These are phyloP conservation scores for Acleris cristana DNA, from an alignment of 2,888 invertebrate genomes.

Conservation along the genomic window DNA sequence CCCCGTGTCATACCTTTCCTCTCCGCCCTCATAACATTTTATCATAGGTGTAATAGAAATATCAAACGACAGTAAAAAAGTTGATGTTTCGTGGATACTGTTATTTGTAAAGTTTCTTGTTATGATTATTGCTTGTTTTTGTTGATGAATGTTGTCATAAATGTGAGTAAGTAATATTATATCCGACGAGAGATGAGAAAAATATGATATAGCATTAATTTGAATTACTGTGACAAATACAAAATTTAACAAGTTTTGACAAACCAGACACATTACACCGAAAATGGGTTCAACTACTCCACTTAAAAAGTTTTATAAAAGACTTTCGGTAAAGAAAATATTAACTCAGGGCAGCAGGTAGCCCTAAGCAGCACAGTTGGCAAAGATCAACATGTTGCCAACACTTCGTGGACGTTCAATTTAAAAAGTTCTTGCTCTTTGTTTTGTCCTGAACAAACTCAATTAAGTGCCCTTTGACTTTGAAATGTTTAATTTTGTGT, in stretches of 20 bases:
- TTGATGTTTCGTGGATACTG: constrained; percentile 57
- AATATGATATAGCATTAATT: background rate
- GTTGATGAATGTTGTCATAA: constrained; percentile 52
- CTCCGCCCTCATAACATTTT: constrained; percentile 70
- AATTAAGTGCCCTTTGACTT: constrained; percentile 79
- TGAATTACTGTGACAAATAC: background rate
- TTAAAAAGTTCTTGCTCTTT: constrained; percentile 80
- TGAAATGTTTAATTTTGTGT: constrained; percentile 73
- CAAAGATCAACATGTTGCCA: constrained; percentile 82
- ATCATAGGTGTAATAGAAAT: constrained; percentile 82
- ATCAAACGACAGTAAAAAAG: constrained; percentile 73
- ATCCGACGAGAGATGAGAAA: background rate
- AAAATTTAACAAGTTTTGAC: too few relatives aligned
- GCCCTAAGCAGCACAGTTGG: constrained; percentile 56
- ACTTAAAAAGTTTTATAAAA: constrained; percentile 13
- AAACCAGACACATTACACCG: background rate
- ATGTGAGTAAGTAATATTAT: constrained; percentile 13
- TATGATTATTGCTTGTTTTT: constrained; percentile 68
- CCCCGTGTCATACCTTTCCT: constrained; percentile 54
- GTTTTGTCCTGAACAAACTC: constrained; percentile 84
- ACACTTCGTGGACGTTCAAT: constrained; percentile 82
- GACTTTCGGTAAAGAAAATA: constrained; percentile 65
- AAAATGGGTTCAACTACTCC: background rate
- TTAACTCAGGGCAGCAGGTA: constrained; percentile 64
- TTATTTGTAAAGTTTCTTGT: constrained; percentile 67